Evolutionary conservation across 2,113 vertebrate genomes (phyloP).

Genomic region (Ploceus nigricollis): DNA sequence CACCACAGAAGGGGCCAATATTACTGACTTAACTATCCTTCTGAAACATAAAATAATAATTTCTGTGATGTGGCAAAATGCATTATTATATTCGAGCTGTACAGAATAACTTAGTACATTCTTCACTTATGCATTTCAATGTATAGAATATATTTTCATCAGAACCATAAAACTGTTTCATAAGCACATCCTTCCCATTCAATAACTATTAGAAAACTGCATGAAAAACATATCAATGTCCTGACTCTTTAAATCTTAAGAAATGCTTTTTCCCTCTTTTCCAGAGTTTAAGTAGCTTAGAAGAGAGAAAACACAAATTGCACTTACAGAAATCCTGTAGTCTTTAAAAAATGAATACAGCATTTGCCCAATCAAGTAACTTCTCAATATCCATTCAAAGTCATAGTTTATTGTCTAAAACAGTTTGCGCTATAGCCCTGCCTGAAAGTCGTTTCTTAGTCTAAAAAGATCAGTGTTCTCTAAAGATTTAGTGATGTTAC

Average conservation of each 20-base stretch:
- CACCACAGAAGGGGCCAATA: neutral
- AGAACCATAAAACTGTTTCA: neutral
- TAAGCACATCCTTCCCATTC: neutral
- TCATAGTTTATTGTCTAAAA: neutral
- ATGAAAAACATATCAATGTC: neutral
- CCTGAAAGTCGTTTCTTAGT: neutral
- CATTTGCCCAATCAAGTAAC: neutral
- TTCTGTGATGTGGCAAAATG: neutral
- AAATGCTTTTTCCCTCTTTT: neutral
- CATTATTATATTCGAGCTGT: neutral
- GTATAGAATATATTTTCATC: neutral
- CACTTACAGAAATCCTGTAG: neutral
- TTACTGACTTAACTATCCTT: neutral
- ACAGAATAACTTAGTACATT: neutral
- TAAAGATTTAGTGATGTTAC: neutral
- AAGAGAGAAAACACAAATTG: neutral
- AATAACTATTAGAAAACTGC: neutral
- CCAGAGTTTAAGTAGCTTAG: neutral
- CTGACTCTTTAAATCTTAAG: neutral
- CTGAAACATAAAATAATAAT: neutral
- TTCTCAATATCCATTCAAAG: neutral
- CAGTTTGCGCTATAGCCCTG: neutral
- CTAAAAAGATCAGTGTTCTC: neutral
- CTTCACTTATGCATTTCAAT: neutral
- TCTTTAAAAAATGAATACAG: neutral